These are phyloP conservation scores for Lasioglossum zephyrum DNA, from an alignment of 2,888 invertebrate species.

Conservation along the genomic window DNA sequence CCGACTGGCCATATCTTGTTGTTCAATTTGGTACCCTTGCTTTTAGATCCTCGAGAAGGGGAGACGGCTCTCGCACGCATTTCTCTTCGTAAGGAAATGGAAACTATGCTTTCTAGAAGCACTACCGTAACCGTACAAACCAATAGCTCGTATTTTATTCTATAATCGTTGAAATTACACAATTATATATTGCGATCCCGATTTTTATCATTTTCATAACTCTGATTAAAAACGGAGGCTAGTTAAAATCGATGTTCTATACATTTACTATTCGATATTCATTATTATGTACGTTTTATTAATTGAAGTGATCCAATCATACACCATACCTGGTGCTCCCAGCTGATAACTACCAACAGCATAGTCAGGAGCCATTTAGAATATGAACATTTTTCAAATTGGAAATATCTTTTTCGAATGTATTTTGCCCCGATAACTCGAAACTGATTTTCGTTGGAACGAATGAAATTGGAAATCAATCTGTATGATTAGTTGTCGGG, in stretches of 20 bases:
- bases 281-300: background rate
- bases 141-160: background rate
- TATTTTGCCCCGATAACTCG: background rate
- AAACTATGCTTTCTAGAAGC: background rate
- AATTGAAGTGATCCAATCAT: background rate
- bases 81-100: background rate
- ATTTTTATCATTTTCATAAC: too few species aligned
- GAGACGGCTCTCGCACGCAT: background rate
- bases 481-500: background rate
- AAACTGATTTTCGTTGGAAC: background rate
- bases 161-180: background rate
- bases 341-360: background rate
- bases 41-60: background rate
- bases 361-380: background rate
- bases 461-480: background rate
- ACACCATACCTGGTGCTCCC: background rate
- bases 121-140: background rate
- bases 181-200: too few species aligned
- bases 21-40: background rate
- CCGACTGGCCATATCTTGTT: conserved; percentile 1
- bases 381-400: background rate
- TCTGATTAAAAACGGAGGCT: background rate
- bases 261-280: background rate
- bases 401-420: background rate
- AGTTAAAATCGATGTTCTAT: background rate